Base-by-base conservation (phyloP, 2,797 vertebrate genomes). In the Chiroxiphia lanceolata region DNA sequence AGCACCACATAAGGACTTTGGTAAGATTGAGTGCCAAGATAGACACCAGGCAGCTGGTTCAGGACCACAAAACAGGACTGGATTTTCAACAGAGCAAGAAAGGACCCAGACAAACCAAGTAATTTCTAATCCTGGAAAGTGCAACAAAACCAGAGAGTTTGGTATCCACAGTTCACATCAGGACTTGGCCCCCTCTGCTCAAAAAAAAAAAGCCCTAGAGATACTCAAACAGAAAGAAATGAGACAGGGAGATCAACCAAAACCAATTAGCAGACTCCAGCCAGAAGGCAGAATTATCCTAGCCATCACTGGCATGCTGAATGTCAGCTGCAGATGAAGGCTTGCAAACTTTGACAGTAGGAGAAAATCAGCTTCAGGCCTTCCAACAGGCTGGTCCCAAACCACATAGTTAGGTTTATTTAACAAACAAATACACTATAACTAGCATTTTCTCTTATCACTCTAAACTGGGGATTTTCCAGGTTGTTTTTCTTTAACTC, bases 281-380 rank as follows among this genome's bases (percentile, higher is more conserved):
- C 84, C 92, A 96, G 94, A 87, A 92, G 90, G 93, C 82, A 92
- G 86, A 90, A 92, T 79, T 89, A 79, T 74, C 78, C 68, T 50
- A 80, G 68, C 78, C 53, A 60, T 34, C 65, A 70, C 42, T 77
- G 78, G 51, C 22, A 6, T 29, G 68, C 68, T 80, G 87, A 80
- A 83, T 85, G 94, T 77, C 86, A 93, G 64, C 81, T 85, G 75
- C 60, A 83, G 64, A 82, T 77, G 75, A 93, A 87, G 78, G 92
- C 45, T 89, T 89, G 56, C 60, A 90, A 47, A 93, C 67, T 87
- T 89, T 70, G 81, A 87, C 90, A 85, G 63, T 29, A 70, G 38
- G 21, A 53, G 26, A 87, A 89, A 87, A 84, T 83, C 56, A 54
- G 78, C 93, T 95, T 67, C 75, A 76, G 74, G 86, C 86, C 44